phyloP scores from a whole-genome alignment of 2,797 vertebrate genomes.

The Champsocephalus gunnari region DNA sequence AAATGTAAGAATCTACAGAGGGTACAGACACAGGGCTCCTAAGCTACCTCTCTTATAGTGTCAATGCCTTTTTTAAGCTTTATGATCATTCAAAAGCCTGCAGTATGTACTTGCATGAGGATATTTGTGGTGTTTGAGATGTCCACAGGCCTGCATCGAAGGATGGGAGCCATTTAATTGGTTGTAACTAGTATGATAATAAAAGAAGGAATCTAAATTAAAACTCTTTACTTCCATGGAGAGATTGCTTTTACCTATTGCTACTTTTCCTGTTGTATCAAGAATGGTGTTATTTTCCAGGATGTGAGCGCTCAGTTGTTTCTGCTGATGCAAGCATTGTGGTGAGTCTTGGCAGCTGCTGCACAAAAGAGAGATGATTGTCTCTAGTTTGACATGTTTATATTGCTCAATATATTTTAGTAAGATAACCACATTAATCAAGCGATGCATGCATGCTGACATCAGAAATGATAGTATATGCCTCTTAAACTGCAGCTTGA shows the following conservation, averaged over 20 bases:
- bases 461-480: background rate
- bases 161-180: background rate
- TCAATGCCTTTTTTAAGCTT: constrained; percentile 14
- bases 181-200: background rate
- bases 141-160: background rate
- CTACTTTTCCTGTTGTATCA: constrained; percentile 14
- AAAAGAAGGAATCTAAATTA: background rate
- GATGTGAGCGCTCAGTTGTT: constrained; percentile 19
- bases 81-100: background rate
- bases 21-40: constrained; percentile 19
- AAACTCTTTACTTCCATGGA: background rate
- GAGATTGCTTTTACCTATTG: background rate
- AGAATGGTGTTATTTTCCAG: constrained; percentile 11
- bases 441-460: background rate
- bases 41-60: background rate
- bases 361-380: constrained; percentile 10
- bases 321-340: constrained; percentile 24
- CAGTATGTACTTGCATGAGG: background rate
- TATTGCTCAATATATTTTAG: constrained; percentile 6
- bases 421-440: constrained; percentile 20
- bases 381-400: background rate
- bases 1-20: constrained; percentile 62
- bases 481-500: constrained; percentile 15
- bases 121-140: background rate
- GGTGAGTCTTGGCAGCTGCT: constrained; percentile 21